Evolutionary conservation across 2,113 vertebrate species (phyloP), one percentile per base, ranked within the genome.

Genomic region (Plecotus auritus): DNA sequence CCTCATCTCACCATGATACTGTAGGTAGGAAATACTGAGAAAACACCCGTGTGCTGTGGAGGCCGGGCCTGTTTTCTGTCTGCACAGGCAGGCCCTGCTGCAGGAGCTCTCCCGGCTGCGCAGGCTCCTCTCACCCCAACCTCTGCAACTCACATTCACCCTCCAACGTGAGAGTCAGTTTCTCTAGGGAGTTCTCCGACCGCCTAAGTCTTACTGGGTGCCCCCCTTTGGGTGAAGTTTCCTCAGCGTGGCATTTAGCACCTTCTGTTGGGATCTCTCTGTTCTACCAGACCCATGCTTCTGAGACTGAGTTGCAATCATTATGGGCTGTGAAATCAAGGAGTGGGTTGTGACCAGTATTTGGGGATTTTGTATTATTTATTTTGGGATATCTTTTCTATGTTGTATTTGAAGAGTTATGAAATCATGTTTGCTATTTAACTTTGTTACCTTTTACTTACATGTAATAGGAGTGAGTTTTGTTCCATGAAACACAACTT

Each of bases 391-490:
- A 10, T 91, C 73, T 49, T 94, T 49, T 56, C 85, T 83, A 30
- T 47, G 42, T 51, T 90, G 22, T 28, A 69, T 64, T 74, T 91
- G 59, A 83, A 56, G 78, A 28, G 59, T 59, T 78, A 74, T 64
- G 78, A 78, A 84, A 56, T 42, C 14, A 23, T 72, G 11, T 59
- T 90, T 92, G 30, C 45, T 88, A 45, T 47, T 84, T 90, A 82
- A 70, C 54, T 91, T 70, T 69, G 30, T 45, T 76, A 47, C 76
- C 78, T 91, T 74, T 78, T 13, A 64, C 54, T 95, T 85, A 56
- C 32, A 76, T n/a, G 23, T 40, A 49, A 37, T 61, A 93, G 49
- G 14, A 90, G 18, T 80, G 42, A 69, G 23, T 40, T 47, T 77
- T 88, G 22, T 64, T 64, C 76, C 72, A 49, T n/a, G 45, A 90